Evolutionary conservation across 2,113 vertebrate genomes (phyloP).

Genomic region (Aldabrachelys gigantea): DNA sequence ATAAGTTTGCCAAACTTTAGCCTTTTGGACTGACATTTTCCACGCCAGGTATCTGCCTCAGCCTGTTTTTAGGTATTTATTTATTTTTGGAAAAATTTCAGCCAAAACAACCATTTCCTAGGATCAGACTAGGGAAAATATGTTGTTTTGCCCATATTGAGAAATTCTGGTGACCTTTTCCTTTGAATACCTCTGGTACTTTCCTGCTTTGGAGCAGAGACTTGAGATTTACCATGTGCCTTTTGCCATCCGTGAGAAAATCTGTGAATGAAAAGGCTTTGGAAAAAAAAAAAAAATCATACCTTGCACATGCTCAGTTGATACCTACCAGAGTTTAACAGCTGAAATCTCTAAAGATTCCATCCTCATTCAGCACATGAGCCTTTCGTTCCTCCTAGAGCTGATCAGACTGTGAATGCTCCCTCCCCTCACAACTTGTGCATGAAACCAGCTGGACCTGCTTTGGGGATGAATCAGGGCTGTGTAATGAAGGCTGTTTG

Average conservation of each 20-base stretch:
- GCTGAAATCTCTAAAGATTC: not conserved
- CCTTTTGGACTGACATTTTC: not conserved
- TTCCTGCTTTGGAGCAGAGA: not conserved
- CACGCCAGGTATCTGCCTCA: not conserved
- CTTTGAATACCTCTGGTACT: not conserved
- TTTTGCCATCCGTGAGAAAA: not conserved
- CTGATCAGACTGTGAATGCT: not conserved
- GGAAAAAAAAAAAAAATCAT: rapidly evolving
- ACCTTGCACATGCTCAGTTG: not conserved
- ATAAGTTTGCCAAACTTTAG: not conserved
- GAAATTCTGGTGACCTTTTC: not conserved
- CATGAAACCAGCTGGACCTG: not conserved
- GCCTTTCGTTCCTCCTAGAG: not conserved
- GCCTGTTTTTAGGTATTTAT: too few relatives aligned
- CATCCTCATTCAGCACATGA: not conserved
- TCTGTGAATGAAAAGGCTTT: not conserved
- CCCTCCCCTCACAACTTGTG: not conserved
- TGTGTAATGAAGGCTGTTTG: not conserved
- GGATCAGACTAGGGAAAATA: not conserved
- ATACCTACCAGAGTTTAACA: not conserved
- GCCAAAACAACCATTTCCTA: not conserved
- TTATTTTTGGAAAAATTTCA: not conserved
- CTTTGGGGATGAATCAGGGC: not conserved
- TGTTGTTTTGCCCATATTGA: not conserved
- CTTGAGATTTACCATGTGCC: not conserved